Evolutionary conservation across 2,797 vertebrate species (phyloP).

Genomic region (Buphagus erythrorhynchus): DNA sequence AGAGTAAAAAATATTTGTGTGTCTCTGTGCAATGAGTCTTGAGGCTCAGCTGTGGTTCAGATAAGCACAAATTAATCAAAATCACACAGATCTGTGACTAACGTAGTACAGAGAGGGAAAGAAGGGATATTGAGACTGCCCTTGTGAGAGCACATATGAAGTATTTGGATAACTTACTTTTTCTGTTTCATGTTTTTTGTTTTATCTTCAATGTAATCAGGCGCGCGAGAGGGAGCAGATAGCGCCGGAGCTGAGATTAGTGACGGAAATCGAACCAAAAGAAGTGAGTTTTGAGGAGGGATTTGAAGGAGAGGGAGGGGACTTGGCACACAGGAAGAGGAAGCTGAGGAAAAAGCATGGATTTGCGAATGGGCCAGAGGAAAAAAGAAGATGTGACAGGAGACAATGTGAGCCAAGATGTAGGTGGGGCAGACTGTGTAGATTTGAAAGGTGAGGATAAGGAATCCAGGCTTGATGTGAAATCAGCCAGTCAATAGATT

Average conservation of each 20-base stretch:
- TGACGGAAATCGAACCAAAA: constrained; percentile 76
- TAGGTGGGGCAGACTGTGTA: constrained; percentile 59
- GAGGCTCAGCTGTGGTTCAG: not conserved
- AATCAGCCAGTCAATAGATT: constrained; percentile 1
- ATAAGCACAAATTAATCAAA: not conserved
- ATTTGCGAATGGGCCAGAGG: constrained; percentile 37
- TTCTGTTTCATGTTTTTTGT: constrained; percentile 75
- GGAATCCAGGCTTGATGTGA: constrained; percentile 2
- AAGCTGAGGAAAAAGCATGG: constrained; percentile 65
- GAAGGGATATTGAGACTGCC: constrained; percentile 31
- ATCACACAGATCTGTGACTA: not conserved
- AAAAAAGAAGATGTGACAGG: constrained; percentile 50
- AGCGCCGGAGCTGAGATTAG: constrained; percentile 77
- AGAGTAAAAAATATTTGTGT: not conserved
- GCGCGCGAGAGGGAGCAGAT: constrained; percentile 75
- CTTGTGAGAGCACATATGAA: constrained; percentile 52
- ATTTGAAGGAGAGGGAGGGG: constrained; percentile 75
- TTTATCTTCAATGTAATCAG: constrained; percentile 74
- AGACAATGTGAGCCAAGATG: constrained; percentile 42
- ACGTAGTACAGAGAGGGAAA: not conserved
- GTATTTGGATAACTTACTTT: constrained; percentile 67
- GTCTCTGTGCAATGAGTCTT: not conserved
- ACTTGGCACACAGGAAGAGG: constrained; percentile 64
- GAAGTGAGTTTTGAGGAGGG: constrained; percentile 78
- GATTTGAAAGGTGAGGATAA: constrained; percentile 45